phyloP scores from a whole-genome alignment of 1,140 invertebrate species.

The Drosophila punjabiensis region DNA sequence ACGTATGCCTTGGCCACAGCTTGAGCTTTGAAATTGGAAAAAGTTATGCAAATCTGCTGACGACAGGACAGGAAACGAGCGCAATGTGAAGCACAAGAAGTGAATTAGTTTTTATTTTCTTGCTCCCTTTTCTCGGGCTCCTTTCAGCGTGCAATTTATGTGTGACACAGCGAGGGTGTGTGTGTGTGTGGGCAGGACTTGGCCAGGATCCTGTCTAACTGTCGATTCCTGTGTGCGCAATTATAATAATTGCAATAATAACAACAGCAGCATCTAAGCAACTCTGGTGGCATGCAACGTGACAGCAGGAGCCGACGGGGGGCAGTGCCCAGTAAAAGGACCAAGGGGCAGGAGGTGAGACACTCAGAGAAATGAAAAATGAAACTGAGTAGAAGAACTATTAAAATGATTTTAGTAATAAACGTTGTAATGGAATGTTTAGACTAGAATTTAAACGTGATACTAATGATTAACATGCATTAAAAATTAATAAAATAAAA shows the following conservation, averaged over 20 bases:
- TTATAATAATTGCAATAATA: slow-evolving; percentile 82
- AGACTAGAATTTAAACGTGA: not conserved
- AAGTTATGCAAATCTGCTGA: slow-evolving; percentile 80
- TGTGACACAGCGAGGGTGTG: slow-evolving; percentile 11
- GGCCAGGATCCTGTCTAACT: slow-evolving; percentile 57
- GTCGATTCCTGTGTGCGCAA: slow-evolving; percentile 77
- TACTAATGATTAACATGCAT: no score
- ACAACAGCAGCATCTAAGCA: slow-evolving; percentile 50
- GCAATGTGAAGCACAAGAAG: slow-evolving; percentile 64
- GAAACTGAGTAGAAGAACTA: not conserved
- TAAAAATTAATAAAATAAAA: no score
- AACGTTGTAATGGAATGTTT: no score
- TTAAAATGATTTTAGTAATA: not conserved
- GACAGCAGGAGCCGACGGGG: slow-evolving; percentile 40
- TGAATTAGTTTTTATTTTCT: slow-evolving; percentile 76
- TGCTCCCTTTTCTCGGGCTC: slow-evolving; percentile 7
- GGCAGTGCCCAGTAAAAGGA: slow-evolving; percentile 10
- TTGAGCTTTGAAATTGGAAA: slow-evolving; percentile 82
- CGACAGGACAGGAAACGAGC: slow-evolving; percentile 72
- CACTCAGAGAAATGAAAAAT: not conserved
- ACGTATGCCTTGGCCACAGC: slow-evolving; percentile 76
- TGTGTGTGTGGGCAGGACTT: slow-evolving; percentile 26
- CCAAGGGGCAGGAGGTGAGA: not conserved
- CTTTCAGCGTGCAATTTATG: slow-evolving; percentile 20
- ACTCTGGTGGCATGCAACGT: slow-evolving; percentile 66